phyloP scores from a whole-genome alignment of 1,140 invertebrate species.

The Tetramorium parvispinum region DNA sequence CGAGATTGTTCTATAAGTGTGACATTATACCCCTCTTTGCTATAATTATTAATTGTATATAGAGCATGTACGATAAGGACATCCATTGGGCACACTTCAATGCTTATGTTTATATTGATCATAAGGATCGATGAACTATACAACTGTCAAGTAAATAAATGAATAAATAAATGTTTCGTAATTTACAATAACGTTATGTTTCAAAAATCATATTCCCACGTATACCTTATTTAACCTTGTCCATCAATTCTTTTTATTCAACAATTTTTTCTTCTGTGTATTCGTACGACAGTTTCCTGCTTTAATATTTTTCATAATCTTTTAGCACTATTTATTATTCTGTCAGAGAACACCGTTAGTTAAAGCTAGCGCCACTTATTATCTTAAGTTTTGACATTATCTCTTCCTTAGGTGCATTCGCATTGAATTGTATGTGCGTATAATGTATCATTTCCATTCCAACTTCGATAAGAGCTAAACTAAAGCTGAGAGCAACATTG shows the following conservation, averaged over 20 bases:
- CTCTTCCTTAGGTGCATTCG: slow-evolving; percentile 57
- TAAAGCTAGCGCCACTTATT: slow-evolving; percentile 54
- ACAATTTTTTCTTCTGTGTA: background rate
- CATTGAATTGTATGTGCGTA: background rate
- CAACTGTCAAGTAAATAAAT: slow-evolving; percentile 80
- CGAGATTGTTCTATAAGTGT: slow-evolving; percentile 70
- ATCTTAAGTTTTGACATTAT: slow-evolving; percentile 69
- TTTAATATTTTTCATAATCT: slow-evolving; percentile 30
- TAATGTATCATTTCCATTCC: slow-evolving; percentile 18
- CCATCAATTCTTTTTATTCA: background rate
- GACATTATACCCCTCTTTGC: slow-evolving; percentile 69
- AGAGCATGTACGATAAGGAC: slow-evolving; percentile 75
- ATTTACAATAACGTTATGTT: slow-evolving; percentile 76
- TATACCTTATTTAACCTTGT: background rate
- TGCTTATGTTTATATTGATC: slow-evolving; percentile 83
- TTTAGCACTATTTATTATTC: slow-evolving; percentile 55
- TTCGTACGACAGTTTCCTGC: background rate
- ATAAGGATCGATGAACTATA: slow-evolving; percentile 77
- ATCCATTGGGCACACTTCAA: slow-evolving; percentile 71
- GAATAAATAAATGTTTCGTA: slow-evolving; percentile 81
- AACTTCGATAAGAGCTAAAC: slow-evolving; percentile 9
- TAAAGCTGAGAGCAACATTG: slow-evolving; percentile 4
- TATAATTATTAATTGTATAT: slow-evolving; percentile 73
- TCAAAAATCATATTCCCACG: slow-evolving; percentile 39
- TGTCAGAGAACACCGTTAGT: slow-evolving; percentile 60